A percentile compares a stretch with the other conserved stretches of the same genome.
These are phyloP conservation scores for Cololabis saira DNA, from an alignment of 2,113 vertebrate species.

Conservation along the genomic window DNA sequence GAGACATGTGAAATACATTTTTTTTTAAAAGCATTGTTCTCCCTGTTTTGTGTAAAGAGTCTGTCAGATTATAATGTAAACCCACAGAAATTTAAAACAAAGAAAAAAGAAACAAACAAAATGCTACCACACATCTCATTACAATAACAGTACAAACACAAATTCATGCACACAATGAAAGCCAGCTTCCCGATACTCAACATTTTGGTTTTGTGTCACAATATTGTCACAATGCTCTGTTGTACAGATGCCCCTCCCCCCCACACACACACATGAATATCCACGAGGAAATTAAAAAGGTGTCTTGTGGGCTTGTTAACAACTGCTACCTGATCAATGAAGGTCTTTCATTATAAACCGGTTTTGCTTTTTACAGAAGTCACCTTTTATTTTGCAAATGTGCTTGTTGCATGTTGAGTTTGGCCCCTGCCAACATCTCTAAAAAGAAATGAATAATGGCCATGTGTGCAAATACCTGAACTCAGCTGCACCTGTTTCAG, in stretches of 20 bases:
- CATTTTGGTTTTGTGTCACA: constrained; percentile 78
- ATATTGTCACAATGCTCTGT: constrained; percentile 75
- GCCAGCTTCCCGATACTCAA: constrained; percentile 80
- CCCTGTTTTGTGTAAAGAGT: constrained; percentile 23
- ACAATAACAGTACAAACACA: constrained; percentile 82
- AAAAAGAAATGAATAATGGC: constrained; percentile 69
- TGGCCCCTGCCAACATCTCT: constrained; percentile 51
- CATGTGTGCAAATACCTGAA: constrained; percentile 62
- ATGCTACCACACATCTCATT: constrained; percentile 51
- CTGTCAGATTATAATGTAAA: constrained; percentile 56
- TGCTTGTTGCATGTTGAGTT: constrained; percentile 50
- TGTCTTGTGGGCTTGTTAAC: constrained; percentile 37
- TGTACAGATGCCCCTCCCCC: constrained; percentile 62
- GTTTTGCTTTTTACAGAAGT: constrained; percentile 38
- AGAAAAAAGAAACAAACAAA: constrained; percentile 52
- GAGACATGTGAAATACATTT: constrained; percentile 27
- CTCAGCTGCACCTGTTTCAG: not conserved
- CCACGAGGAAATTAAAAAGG: constrained; percentile 43
- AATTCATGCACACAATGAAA: constrained; percentile 84
- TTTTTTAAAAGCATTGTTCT: constrained; percentile 55
- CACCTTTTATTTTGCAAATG: constrained; percentile 22
- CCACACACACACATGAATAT: constrained; percentile 54
- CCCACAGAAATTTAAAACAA: constrained; percentile 57
- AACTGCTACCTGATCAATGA: constrained; percentile 30
- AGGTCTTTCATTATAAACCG: constrained; percentile 21